Evolutionary conservation across 2,113 vertebrate species (phyloP), one percentile per base, ranked within the genome.

Genomic region (Rhea americana): DNA sequence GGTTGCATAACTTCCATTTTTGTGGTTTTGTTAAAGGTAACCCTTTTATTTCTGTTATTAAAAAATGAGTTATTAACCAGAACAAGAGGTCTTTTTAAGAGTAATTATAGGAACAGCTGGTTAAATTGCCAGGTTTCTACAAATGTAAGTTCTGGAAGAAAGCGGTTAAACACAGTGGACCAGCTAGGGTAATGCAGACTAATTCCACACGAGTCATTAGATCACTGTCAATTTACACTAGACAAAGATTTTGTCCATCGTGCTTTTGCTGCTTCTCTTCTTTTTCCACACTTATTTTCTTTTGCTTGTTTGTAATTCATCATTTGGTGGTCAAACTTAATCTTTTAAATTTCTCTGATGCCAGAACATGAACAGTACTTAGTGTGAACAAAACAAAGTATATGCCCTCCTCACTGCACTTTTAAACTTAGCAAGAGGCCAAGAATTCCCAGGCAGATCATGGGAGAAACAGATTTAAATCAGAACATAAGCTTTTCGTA

Each of bases 111-210:
- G 13, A 89, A 55, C 1, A 59, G 8, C n/a, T 74, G 18, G 13
- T 66, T 73, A 66, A 66, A 68, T 12, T 67, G 17, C 61, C 45
- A 71, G 30, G 1, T 83, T 90, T 65, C 32, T 77, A 61, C 50
- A 75, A n/a, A 72, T 41, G 25, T 47, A n/a, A 41, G 47, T 55
- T 70, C 22, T 26, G 73, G 56, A 56, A 13, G 14, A 32, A 72
- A 61, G 8, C 0, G 1, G 8, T n/a, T 89, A 50, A 84, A 73
- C 11, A 16, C 25, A 58, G 20, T 45, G 43, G 17, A 56, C 12
- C 4, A 0, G 3, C 4, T 2, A 80, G 22, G 12, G 25, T 55
- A n/a, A 21, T 8, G 13, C 37, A 55, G 8, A 3, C 0, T 56
- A 77, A n/a, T 35, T 86, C 45, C 21, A 15, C 5, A 5, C 0